Evolutionary conservation across 2,113 vertebrate species (phyloP).

Genomic region (Phasianus colchicus): DNA sequence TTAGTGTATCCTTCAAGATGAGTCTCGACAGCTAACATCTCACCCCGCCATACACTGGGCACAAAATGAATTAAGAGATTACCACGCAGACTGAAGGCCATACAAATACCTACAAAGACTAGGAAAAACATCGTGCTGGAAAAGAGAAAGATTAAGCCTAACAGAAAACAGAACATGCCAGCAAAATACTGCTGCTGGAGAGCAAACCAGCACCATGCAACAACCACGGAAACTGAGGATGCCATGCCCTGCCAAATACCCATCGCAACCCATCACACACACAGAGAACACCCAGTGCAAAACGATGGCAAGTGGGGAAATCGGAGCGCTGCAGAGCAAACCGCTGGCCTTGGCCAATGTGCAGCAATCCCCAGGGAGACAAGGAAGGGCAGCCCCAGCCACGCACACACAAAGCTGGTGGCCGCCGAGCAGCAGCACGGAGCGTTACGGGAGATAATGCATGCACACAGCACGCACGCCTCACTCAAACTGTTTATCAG

Average conservation of each 20-base stretch:
- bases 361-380: background rate
- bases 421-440: background rate
- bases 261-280: background rate
- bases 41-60: background rate
- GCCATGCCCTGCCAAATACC: background rate
- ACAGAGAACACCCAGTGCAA: background rate
- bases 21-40: conserved; percentile 24
- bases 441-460: conserved; percentile 19
- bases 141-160: background rate
- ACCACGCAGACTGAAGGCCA: conserved; percentile 23
- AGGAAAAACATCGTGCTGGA: background rate
- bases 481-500: conserved; percentile 65
- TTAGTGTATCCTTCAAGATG: background rate
- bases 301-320: background rate
- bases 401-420: background rate
- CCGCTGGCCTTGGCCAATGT: background rate
- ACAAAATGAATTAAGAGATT: conserved; percentile 46
- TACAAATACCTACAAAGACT: background rate
- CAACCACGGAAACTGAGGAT: accelerated
- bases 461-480: conserved; percentile 46
- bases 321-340: accelerated
- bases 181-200: background rate
- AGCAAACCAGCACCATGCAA: background rate
- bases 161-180: background rate
- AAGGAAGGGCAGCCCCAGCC: background rate